These are phyloP conservation scores for Xiphydria camelus DNA, from an alignment of 2,888 invertebrate genomes.

Conservation along the genomic window DNA sequence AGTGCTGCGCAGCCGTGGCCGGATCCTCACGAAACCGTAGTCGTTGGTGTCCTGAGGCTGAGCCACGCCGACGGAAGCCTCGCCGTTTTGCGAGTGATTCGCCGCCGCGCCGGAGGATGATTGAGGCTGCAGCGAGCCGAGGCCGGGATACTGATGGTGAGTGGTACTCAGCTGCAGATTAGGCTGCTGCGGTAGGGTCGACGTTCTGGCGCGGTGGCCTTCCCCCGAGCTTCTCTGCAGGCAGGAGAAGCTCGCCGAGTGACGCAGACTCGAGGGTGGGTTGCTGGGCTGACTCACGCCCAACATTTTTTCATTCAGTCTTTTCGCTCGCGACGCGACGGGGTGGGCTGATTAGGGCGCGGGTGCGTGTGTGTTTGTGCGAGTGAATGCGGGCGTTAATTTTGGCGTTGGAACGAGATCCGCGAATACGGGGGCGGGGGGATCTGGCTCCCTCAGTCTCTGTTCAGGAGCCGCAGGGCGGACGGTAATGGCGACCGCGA, in stretches of 20 bases:
- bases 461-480: no score
- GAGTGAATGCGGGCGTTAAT: no score
- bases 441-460: no score
- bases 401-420: no score
- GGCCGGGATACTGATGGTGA: conserved; percentile 37
- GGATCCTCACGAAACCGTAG: conserved; percentile 50
- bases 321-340: neutral
- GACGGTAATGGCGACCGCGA: no score
- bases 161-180: conserved; percentile 30
- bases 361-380: no score
- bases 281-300: conserved; percentile 55
- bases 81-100: neutral
- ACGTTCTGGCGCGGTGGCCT: conserved; percentile 54
- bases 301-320: conserved; percentile 41
- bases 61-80: conserved; percentile 22
- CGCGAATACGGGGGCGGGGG: no score
- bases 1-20: conserved; percentile 49
- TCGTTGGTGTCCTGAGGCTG: conserved; percentile 45
- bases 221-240: conserved; percentile 51
- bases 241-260: conserved; percentile 60
- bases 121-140: conserved; percentile 23
- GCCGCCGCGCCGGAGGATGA: neutral
- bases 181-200: conserved; percentile 56
- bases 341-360: no score
- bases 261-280: conserved; percentile 56